Base-by-base conservation (phyloP, 2,888 invertebrate genomes). In the Geotrupes spiniger region DNA sequence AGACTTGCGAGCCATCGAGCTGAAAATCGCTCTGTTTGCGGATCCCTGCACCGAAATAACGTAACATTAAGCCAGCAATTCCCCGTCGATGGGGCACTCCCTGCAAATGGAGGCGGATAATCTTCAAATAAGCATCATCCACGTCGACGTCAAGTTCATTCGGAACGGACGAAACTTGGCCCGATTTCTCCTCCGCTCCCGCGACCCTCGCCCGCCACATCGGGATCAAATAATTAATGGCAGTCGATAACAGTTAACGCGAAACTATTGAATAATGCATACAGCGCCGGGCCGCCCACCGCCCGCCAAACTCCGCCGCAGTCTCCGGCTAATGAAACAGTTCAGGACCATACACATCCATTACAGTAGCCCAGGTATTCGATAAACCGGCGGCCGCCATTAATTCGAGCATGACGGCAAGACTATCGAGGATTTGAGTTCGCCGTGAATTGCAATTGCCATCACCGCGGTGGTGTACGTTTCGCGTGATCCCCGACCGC, bases 381-480 rank as follows among this genome's bases (percentile, higher is more conserved):
- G 50, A 53, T 51, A 54, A 56, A 57, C 53, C 52, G 51, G 46
- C n/a, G 50, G 56, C 45, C 49, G 27, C 49, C 56, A 62, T 63
- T 62, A 63, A 59, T 61, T 58, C 58, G 54, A 51, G 43, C 50
- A 51, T 60, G 60, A 57, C 56, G 57, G 57, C 51, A 59, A 58
- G 54, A 57, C 59, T 57, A 57, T 59, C 53, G 60, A 59, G 60
- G 57, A 61, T 59, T 59, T 57, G 54, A 43, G 42, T 41, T 41
- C 49, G 41, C 44, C 44, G 49, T 49, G 37, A 49, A 49, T 49
- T 49, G 49, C 36, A 43, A 49, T 44, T 33, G 49, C 42, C 21
- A 31, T 12, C 15, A 26, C 42, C 37, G 21, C n/a, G n/a, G n/a
- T 41, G 27, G 44, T 37, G 17, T 37, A 37, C 36, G 37, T 44